Conservation (phyloP, 2,888 invertebrate genomes). For the Archips crataeganus region DNA sequence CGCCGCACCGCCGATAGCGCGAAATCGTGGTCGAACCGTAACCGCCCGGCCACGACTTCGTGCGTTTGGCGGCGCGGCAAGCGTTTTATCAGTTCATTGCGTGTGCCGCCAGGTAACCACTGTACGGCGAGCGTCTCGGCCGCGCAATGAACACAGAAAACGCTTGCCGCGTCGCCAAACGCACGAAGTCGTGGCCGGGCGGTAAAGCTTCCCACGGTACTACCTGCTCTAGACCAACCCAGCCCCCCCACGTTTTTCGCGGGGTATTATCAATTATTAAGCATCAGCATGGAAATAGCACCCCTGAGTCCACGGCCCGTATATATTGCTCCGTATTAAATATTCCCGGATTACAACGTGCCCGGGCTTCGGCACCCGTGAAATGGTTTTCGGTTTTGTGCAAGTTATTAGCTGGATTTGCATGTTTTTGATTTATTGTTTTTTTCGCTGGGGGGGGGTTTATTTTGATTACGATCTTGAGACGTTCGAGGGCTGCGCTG, state of each 20-base stretch:
- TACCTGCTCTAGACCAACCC: constrained; percentile 61
- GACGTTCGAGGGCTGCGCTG: constrained; percentile 16
- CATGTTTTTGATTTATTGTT: constrained; percentile 84
- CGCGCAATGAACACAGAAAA: too few relatives aligned
- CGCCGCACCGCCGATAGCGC: too few relatives aligned
- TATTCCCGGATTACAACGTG: constrained; percentile 76
- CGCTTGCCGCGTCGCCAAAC: too few relatives aligned
- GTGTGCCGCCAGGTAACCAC: too few relatives aligned
- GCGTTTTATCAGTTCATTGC: too few relatives aligned
- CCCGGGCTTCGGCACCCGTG: constrained; percentile 72
- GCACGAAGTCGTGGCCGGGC: too few relatives aligned
- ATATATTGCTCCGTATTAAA: constrained; percentile 81
- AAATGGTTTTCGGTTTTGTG: constrained; percentile 85
- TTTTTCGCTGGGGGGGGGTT: constrained; percentile 54
- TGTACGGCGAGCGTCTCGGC: too few relatives aligned
- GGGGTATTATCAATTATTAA: constrained; percentile 86
- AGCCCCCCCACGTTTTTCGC: constrained; percentile 76
- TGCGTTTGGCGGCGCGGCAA: too few relatives aligned
- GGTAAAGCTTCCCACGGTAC: constrained; percentile 46
- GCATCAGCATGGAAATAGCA: constrained; percentile 85
- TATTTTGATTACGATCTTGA: constrained; percentile 27
- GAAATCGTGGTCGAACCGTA: too few relatives aligned
- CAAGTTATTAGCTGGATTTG: constrained; percentile 85
- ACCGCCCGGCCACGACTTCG: too few relatives aligned
- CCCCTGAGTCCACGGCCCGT: constrained; percentile 78